phyloP scores from a whole-genome alignment of 30 jellyfish, hydroid and myxozoan species.

The Morbakka virulenta region DNA sequence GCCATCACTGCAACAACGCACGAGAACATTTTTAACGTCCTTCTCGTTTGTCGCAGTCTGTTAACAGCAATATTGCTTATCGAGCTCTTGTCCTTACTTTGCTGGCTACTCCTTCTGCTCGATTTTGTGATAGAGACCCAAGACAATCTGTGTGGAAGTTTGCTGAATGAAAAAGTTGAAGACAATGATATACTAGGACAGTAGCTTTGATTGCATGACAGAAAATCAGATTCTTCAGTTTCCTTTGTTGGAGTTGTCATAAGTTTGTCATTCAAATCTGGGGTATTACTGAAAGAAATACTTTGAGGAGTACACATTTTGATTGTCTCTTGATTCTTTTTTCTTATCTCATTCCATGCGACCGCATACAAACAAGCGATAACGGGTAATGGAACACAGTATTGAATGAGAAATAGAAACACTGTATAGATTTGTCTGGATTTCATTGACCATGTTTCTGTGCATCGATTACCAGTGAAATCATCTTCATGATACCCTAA shows the following conservation, averaged over 20 bases:
- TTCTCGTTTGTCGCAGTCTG: slow-evolving; percentile 73
- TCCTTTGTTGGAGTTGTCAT: not conserved
- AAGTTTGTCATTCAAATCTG: not conserved
- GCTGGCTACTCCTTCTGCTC: slow-evolving; percentile 6
- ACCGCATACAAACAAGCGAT: slow-evolving; percentile 51
- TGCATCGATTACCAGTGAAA: not conserved
- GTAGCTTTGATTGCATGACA: not conserved
- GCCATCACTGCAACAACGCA: slow-evolving; percentile 80
- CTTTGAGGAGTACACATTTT: slow-evolving; percentile 29
- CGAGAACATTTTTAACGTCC: slow-evolving; percentile 74
- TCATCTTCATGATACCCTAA: slow-evolving; percentile 23
- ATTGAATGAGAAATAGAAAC: slow-evolving; percentile 26
- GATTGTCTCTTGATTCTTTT: slow-evolving; percentile 42
- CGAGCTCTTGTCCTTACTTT: not conserved
- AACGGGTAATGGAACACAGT: slow-evolving; percentile 41
- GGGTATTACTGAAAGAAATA: not conserved
- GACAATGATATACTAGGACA: not conserved
- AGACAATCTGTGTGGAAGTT: not conserved
- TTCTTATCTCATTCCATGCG: slow-evolving; percentile 60
- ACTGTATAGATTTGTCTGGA: slow-evolving; percentile 33
- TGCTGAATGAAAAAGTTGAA: not conserved
- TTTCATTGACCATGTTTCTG: slow-evolving; percentile 48
- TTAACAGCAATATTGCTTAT: slow-evolving; percentile 22
- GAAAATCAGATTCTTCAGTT: not conserved
- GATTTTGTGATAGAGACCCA: not conserved